Evolutionary conservation across 1,140 invertebrate genomes (phyloP), one percentile per base, ranked within the genome.

Genomic region (Ylistrum balloti): DNA sequence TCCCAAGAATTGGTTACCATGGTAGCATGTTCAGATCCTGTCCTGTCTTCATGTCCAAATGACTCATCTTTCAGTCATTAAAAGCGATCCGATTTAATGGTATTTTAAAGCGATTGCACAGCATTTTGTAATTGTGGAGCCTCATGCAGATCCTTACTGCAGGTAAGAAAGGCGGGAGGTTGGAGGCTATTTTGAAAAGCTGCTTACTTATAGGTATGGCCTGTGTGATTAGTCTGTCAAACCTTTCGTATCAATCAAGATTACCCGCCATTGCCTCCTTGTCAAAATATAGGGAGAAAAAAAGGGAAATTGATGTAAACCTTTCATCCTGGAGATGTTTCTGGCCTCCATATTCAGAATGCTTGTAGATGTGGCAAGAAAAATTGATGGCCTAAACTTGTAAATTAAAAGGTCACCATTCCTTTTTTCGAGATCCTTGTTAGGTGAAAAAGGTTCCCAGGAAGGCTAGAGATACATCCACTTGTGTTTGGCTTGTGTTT

Each of bases 141-240:
- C 56, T 74, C 22, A 74, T 74, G 56, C 56, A 74, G 56, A 74
- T 28, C 56, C 5, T 74, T n/a, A 74, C 56, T 28, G n/a, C 56
- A 74, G 56, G 56, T 74, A 74, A 74, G n/a, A n/a, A 74, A 74
- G 56, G 22, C 22, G n/a, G n/a, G 56, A n/a, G 17, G 41, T 17
- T 15, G 41, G 41, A 45, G 41, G 41, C 41, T 17, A 45, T 45
- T 45, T 45, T 45, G 22, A 74, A 74, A 74, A 74, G 56, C 56
- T 74, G 56, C 56, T 74, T 74, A 74, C 56, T 74, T 74, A 74
- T 74, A 74, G 56, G 56, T 74, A 74, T 74, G 56, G 56, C 56
- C n/a, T 7, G 17, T 74, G 22, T 28, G 22, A 28, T 1, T 28
- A 28, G 56, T 74, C 56, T 74, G 56, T n/a, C 56, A 74, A 11